Evolutionary conservation across 2,888 invertebrate species (phyloP).

Genomic region (Heliconius erato): DNA sequence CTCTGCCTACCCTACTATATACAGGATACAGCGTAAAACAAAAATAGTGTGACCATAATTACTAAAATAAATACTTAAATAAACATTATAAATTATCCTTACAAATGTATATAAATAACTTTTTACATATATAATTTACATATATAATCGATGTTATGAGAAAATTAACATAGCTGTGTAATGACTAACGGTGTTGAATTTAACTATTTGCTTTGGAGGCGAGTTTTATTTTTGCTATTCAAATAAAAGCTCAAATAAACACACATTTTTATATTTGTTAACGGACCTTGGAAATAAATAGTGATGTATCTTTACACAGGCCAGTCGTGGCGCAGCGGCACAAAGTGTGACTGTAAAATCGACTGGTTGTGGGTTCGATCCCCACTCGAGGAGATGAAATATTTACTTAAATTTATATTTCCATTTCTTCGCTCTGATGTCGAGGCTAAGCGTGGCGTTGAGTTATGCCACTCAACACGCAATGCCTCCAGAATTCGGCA

Average conservation of each 20-base stretch:
- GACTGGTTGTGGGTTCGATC: too few species aligned
- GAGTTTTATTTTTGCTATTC: not conserved
- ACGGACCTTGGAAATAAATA: not conserved
- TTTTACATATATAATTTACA: constrained; percentile 25
- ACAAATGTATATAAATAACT: constrained; percentile 14
- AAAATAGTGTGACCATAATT: not conserved
- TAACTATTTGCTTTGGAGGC: not conserved
- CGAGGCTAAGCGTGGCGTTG: too few species aligned
- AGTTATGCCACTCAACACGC: too few species aligned
- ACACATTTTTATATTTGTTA: not conserved
- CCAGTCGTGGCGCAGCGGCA: too few species aligned
- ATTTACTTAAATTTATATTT: too few species aligned
- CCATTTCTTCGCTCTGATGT: too few species aligned
- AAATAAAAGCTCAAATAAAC: not conserved
- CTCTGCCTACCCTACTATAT: too few species aligned
- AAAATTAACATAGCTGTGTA: not conserved
- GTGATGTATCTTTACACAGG: not conserved
- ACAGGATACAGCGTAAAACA: too few species aligned
- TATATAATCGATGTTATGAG: not conserved
- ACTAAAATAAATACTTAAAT: not conserved
- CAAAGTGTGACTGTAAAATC: too few species aligned
- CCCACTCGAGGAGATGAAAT: too few species aligned
- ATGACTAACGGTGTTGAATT: constrained; percentile 7
- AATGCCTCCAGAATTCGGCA: too few species aligned
- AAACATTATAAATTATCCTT: constrained; percentile 1